Base-by-base conservation (phyloP, 2,113 vertebrate genomes). In the Chlamydotis undulata region DNA sequence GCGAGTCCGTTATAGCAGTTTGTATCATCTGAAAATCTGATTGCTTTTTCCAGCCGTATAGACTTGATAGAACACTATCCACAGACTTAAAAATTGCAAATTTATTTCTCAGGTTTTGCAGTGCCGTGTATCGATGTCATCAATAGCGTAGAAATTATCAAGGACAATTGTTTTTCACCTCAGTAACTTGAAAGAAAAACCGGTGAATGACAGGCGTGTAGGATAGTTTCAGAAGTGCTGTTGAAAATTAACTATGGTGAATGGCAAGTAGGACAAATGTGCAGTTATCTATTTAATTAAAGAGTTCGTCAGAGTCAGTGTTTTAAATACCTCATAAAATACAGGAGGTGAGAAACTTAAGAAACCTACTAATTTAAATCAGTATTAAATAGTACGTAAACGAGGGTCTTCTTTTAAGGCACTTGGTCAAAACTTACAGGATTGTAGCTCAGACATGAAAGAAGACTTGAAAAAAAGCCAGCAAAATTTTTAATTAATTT, bases 261-360 rank as follows among this genome's bases (percentile, higher is more conserved):
- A 89, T 89, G 69, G 69, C 94, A 90, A 84, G 39, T 78, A 89
- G 90, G 80, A 96, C 69, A 89, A 96, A 89, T 90, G 90, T 74
- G 65, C 56, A 53, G 67, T 94, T 92, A 87, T 71, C 81, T 95
- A 16, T 75, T 87, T 96, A 88, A 95, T 96, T 80, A 90, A 95
- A 86, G 67, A 52, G 83, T 75, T 92, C 88, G 14, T 39, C 55
- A 68, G 83, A 93, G 60, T 83, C 64, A 83, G 88, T 88, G 82
- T 74, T 94, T 96, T 71, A 92, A 92, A 92, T 96, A 80, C 68
- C 78, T 97, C 73, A 83, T 88, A 49, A 91, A 95, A 87, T 69
- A 59, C 60, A 71, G 75, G 83, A 92, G 88, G 88, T 94, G 92
- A 94, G 88, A 88, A 95, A 93, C 68, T 93, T 74, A 71, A 81